Evolutionary conservation across 2,113 vertebrate species (phyloP).

Genomic region (Anoura caudifer): DNA sequence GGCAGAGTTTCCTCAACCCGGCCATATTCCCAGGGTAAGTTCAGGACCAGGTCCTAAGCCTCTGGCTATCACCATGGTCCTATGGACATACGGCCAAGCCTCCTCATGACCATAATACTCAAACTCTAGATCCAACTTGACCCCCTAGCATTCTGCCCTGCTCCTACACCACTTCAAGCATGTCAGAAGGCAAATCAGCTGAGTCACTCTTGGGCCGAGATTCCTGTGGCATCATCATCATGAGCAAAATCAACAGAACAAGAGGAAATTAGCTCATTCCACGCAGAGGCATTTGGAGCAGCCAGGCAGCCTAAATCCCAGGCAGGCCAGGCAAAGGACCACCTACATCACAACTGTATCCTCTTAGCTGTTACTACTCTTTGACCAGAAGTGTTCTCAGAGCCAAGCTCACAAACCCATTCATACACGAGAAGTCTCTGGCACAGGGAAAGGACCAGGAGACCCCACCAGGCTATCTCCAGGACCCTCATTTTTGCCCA

Average conservation of each 20-base stretch:
- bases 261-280: slow-evolving; percentile 67
- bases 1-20: not conserved
- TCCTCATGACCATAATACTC: not conserved
- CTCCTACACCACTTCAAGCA: not conserved
- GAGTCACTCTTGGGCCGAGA: slow-evolving; percentile 29
- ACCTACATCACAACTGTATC: not conserved
- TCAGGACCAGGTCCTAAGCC: not conserved
- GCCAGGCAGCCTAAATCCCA: not conserved
- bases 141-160: not conserved
- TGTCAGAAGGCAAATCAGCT: slow-evolving; percentile 17
- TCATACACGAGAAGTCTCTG: not conserved
- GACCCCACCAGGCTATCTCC: not conserved
- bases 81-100: not conserved
- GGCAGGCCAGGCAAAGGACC: not conserved
- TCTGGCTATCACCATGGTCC: not conserved
- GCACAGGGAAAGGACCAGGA: not conserved
- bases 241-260: slow-evolving; percentile 40
- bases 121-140: not conserved
- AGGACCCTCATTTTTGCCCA: not conserved
- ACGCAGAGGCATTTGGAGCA: not conserved
- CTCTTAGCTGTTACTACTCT: not conserved
- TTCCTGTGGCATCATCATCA: slow-evolving; percentile 52
- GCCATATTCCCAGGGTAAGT: not conserved
- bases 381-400: not conserved
- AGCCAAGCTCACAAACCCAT: not conserved